Evolutionary conservation across 2,888 invertebrate genomes (phyloP), one percentile per base, ranked within the genome.

Genomic region (Hoplodrina ambigua): DNA sequence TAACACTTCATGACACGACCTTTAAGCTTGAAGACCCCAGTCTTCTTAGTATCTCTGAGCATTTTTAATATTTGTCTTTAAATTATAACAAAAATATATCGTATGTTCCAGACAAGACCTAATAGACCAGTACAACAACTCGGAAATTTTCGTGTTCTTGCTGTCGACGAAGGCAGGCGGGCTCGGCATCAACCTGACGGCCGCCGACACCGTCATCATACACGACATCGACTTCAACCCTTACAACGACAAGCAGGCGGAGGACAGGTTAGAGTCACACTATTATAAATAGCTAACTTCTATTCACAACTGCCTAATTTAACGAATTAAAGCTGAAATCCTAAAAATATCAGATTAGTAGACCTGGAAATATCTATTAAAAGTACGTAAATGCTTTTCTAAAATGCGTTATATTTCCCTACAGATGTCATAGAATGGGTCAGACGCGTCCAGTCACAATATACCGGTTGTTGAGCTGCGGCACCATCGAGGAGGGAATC

Each of bases 221-320:
- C 99, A 99, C 92, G 99, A 99, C 90, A 98, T 99, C 62, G 99
- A 99, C 96, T 99, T 99, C 92, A 99, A 99, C 96, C 99, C 99
- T 0, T 99, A 99, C 93, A 99, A 99, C 92, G 99, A 99, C 92
- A 99, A 99, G 92, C 99, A 99, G 94, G 99, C 99, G 0, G 99
- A 99, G 91, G 99, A 99, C 94, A 96, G 98, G 89, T 97, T 4
- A 84, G 74, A 41, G 7, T 33, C 6, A n/a, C 7, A 30, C 49
- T 37, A 37, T 7, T 25, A 25, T 25, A 25, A 25, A 25, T 25
- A 25, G 25, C 25, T 25, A 25, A 25, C 25, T 25, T 25, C 25
- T 25, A 25, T 1, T 25, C 2, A 25, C 25, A 25, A 25, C 25
- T 25, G 25, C 25, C 1, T 25, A 25, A 1, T 2, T 25, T 25